Base-by-base conservation (phyloP, 2,797 vertebrate genomes). In the Triplophysa bombifrons region DNA sequence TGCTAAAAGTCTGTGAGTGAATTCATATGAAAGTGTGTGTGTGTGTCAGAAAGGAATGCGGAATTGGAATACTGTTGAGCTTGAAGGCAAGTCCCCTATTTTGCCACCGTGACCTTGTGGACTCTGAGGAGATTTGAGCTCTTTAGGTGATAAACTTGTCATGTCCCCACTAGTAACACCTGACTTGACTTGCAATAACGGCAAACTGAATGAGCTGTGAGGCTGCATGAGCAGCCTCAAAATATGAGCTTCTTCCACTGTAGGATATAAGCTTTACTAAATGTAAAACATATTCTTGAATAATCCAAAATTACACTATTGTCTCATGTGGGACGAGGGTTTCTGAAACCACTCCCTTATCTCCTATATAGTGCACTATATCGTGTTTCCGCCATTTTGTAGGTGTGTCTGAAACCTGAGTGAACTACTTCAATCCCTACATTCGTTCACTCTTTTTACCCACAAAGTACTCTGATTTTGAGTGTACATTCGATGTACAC, bases 31-130 rank as follows among this genome's bases (percentile, higher is more conserved):
- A 82, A 22, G 38, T 71, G 78, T 71, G 82, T 82, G 41, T 38
- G 41, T 38, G 80, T 85, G 89, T 90, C 89, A 89, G 80, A 80
- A 77, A 72, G 48, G 70, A 70, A 71, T 76, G 85, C 84, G 80
- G 4, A 83, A 87, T 85, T 69, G 88, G 86, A 89, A 90, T 88
- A 87, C 86, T 78, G 84, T 87, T 38, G 72, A 50, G 80, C 78
- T 85, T 84, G 87, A 76, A 89, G 90, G 88, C 89, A 84, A 63
- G 77, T 74, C 61, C 80, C 75, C 85, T 76, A 58, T 78, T 90
- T 84, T 88, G 82, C 87, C 82, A 85, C 84, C 85, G 22, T 89
- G 90, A 93, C 91, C 90, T 92, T 91, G 90, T 86, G 86, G 80
- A 86, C 86, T 83, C 86, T 34, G 22, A 86, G 85, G 76, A 85